Evolutionary conservation across 2,888 invertebrate species (phyloP), one percentile per base, ranked within the genome.

Genomic region (Eilema depressum): DNA sequence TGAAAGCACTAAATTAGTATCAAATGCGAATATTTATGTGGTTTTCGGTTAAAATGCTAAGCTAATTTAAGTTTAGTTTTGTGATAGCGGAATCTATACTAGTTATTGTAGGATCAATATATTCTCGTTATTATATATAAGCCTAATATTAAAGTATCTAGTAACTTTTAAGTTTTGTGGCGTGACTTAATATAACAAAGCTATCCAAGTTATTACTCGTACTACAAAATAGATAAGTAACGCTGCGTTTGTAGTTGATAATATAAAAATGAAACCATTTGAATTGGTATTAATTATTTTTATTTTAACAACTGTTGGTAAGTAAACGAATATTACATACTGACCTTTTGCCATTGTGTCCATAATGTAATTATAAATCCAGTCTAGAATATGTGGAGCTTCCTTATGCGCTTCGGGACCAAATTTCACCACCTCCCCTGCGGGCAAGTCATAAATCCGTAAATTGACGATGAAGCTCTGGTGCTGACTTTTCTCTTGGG

Each of bases 291-390:
- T 26, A 20, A 12, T 41, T 1, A 0, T 60, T 60, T 41, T 41
- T 23, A 14, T 66, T 66, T 2, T 37, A 66, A 26, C 59, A n/a
- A n/a, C 12, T n/a, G 26, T 30, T 23, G 67, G 61, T 68, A 62
- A 68, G 61, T 61, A 4, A 23, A 11, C 4, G 1, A 41, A 12
- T 25, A 28, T 61, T 56, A 23, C 12, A 12, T 23, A 5, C 14
- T 12, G n/a, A 30, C 11, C n/a, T 53, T n/a, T 0, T 8, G 4
- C 7, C 2, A 47, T 47, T 3, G 14, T 5, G 4, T 41, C 3
- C 14, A 17, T 41, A 41, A 17, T 14, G 14, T 12, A 37, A 37
- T 37, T 37, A 14, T 37, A 7, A 1, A 37, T 37, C 14, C 37
- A 37, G 1, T 41, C 41, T 3, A 41, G 17, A 17, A 17, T 41